Evolutionary conservation across 2,113 vertebrate species (phyloP).

Genomic region (Tyrannus savana): DNA sequence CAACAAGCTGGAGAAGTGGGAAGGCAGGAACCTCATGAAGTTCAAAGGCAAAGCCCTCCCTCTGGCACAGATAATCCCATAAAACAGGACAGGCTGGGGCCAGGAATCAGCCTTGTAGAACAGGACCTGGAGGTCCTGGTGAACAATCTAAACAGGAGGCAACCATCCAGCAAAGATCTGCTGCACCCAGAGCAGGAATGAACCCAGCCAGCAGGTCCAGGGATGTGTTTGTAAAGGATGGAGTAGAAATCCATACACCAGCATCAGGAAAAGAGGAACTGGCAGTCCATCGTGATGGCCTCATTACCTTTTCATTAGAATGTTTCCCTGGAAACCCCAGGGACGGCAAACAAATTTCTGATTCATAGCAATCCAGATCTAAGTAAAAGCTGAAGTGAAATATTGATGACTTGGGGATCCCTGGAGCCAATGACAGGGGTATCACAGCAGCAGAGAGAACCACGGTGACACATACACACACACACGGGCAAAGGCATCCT

Average conservation of each 20-base stretch:
- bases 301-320: not conserved
- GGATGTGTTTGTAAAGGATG: not conserved
- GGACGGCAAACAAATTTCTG: not conserved
- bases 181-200: not conserved
- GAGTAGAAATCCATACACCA: not conserved
- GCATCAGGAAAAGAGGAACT: not conserved
- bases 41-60: not conserved
- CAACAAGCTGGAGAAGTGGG: not conserved
- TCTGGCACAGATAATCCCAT: not conserved
- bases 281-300: not conserved
- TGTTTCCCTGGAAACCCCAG: not conserved
- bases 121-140: not conserved
- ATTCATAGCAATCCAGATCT: not conserved
- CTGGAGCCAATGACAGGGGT: accelerated
- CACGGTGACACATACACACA: too few relatives aligned
- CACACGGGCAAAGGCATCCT: accelerated
- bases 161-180: not conserved
- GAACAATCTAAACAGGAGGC: not conserved
- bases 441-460: not conserved
- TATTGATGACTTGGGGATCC: not conserved
- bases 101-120: not conserved
- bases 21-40: not conserved
- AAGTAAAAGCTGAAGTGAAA: not conserved
- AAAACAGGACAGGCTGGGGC: not conserved
- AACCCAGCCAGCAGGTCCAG: not conserved